Evolutionary conservation across 1,140 invertebrate genomes (phyloP).

Genomic region (Achroia grisella): DNA sequence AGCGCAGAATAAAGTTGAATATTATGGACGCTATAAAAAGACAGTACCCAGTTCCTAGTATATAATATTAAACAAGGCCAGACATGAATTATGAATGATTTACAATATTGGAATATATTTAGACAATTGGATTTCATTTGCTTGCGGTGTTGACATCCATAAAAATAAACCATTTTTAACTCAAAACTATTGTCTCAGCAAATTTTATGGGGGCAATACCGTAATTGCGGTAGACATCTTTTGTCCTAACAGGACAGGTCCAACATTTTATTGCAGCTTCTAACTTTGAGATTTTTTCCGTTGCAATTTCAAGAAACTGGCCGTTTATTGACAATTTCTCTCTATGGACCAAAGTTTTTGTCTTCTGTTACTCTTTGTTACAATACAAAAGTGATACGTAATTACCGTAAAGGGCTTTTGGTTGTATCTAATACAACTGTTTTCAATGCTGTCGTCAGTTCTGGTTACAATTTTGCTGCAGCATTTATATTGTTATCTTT

Average conservation of each 20-base stretch:
- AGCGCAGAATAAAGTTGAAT: too few species aligned
- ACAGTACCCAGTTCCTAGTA: too few species aligned
- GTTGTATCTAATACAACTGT: slow-evolving; percentile 41
- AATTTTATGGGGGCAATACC: slow-evolving; percentile 50
- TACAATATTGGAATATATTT: neutral
- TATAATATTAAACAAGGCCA: too few species aligned
- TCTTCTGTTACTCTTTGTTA: slow-evolving; percentile 14
- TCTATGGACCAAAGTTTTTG: slow-evolving; percentile 7
- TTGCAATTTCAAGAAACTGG: slow-evolving; percentile 23
- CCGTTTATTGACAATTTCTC: slow-evolving; percentile 27
- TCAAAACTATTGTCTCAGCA: slow-evolving; percentile 37
- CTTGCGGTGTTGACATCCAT: slow-evolving; percentile 51
- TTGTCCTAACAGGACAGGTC: slow-evolving; percentile 29
- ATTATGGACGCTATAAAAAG: too few species aligned
- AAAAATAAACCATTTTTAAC: slow-evolving; percentile 29
- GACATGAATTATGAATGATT: too few species aligned
- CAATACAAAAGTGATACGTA: slow-evolving; percentile 4
- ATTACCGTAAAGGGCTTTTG: slow-evolving; percentile 35
- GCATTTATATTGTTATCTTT: slow-evolving; percentile 37
- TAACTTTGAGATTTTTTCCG: slow-evolving; percentile 27
- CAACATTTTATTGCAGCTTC: slow-evolving; percentile 34
- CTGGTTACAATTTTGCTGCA: slow-evolving; percentile 42
- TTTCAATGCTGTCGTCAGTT: slow-evolving; percentile 30
- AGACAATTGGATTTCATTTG: slow-evolving; percentile 20
- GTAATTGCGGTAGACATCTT: slow-evolving; percentile 49